phyloP scores from a whole-genome alignment of 2,113 vertebrate species.

The Epinephelus cyanopodus region DNA sequence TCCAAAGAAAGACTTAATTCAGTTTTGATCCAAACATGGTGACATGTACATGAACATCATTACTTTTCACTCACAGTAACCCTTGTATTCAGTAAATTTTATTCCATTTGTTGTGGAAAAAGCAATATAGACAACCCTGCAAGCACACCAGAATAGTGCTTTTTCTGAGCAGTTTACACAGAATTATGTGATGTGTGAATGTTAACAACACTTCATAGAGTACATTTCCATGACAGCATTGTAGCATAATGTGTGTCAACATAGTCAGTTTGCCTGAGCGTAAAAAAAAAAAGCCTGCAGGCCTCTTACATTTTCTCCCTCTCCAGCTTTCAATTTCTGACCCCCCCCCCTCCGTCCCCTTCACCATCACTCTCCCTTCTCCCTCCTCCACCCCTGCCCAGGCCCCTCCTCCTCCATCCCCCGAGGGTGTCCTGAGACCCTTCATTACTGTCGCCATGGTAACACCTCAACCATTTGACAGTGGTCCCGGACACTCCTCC shows the following conservation, averaged over 20 bases:
- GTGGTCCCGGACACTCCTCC: conserved; percentile 71
- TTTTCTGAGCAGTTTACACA: conserved; percentile 49
- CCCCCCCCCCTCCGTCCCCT: conserved; percentile 53
- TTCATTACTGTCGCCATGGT: conserved; percentile 84
- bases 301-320: conserved; percentile 63
- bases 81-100: not conserved
- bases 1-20: not conserved
- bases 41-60: not conserved
- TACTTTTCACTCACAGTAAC: not conserved
- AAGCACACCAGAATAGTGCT: conserved; percentile 16
- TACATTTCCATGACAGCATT: conserved; percentile 70
- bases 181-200: conserved; percentile 62
- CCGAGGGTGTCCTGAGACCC: conserved; percentile 82
- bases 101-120: conserved; percentile 22
- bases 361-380: conserved; percentile 66
- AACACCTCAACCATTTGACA: conserved; percentile 83
- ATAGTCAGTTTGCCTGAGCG: conserved; percentile 63
- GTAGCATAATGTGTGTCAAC: conserved; percentile 77
- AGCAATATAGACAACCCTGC: conserved; percentile 4
- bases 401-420: conserved; percentile 66
- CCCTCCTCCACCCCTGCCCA: conserved; percentile 47
- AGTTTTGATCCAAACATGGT: not conserved
- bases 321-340: conserved; percentile 72
- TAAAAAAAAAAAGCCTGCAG: conserved; percentile 60
- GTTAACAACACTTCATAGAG: conserved; percentile 69